Conservation (phyloP, 2,888 invertebrate genomes). For the Eudasyphora cyanicolor region DNA sequence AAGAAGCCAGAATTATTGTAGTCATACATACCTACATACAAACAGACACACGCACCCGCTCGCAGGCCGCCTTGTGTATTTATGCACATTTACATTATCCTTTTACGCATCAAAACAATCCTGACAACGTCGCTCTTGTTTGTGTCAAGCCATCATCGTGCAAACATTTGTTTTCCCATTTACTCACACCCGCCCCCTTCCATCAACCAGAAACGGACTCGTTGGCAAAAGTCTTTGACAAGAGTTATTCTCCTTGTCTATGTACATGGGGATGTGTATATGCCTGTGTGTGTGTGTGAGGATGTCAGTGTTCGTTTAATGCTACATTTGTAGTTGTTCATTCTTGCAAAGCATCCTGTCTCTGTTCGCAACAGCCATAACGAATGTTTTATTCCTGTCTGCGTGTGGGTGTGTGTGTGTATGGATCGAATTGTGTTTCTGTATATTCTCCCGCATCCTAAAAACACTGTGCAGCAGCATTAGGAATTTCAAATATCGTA, state of each 20-base stretch:
- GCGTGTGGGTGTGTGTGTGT: background rate
- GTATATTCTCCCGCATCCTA: too few species aligned
- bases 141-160: constrained; percentile 41
- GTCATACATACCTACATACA: background rate
- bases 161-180: constrained; percentile 26
- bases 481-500: too few species aligned
- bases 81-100: constrained; percentile 35
- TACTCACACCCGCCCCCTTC: background rate
- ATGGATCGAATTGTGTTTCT: too few species aligned
- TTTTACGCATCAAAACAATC: constrained; percentile 46
- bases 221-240: background rate
- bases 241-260: too few species aligned
- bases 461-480: too few species aligned
- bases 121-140: constrained; percentile 43
- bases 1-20: too few species aligned
- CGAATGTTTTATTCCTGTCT: background rate
- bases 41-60: background rate
- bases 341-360: background rate
- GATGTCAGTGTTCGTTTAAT: background rate
- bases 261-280: background rate
- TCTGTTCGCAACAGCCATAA: constrained; percentile 20
- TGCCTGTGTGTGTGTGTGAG: constrained; percentile 5
- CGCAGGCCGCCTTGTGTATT: constrained; percentile 23
- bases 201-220: background rate
- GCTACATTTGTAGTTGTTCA: background rate